Evolutionary conservation across 2,888 invertebrate species (phyloP).

Genomic region (Abscondita cerata): DNA sequence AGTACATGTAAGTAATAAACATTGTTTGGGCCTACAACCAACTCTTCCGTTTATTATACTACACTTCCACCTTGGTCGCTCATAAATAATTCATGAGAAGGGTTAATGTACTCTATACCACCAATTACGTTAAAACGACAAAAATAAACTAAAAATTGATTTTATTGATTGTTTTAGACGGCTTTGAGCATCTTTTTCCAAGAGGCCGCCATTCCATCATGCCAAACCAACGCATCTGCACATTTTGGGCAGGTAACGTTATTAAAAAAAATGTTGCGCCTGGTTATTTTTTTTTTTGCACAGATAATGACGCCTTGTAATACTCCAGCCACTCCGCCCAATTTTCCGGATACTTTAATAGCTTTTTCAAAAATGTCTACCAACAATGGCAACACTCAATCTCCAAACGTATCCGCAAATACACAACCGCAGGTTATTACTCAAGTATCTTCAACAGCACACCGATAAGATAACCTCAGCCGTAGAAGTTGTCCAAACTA

Average conservation of each 20-base stretch:
- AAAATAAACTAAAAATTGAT: constrained; percentile 5
- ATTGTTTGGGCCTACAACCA: too few relatives aligned
- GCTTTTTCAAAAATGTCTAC: constrained; percentile 90
- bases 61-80: neutral
- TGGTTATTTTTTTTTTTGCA: constrained; percentile 47
- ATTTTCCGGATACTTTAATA: constrained; percentile 88
- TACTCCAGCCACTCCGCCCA: constrained; percentile 93
- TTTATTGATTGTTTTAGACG: constrained; percentile 67
- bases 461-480: constrained; percentile 54
- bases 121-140: constrained; percentile 5
- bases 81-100: constrained; percentile 1
- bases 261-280: neutral
- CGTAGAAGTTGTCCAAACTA: constrained; percentile 31
- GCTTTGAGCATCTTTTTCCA: constrained; percentile 95
- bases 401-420: constrained; percentile 61
- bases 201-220: constrained; percentile 85
- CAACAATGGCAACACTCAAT: constrained; percentile 62
- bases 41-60: too few relatives aligned
- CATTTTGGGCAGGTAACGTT: constrained; percentile 81
- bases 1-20: too few relatives aligned
- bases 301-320: constrained; percentile 92
- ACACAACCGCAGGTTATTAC: constrained; percentile 50
- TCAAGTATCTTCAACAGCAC: constrained; percentile 54
- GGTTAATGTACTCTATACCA: constrained; percentile 4
- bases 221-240: constrained; percentile 75